Evolutionary conservation across 2,888 invertebrate genomes (phyloP).

Genomic region (Erebia palarica): DNA sequence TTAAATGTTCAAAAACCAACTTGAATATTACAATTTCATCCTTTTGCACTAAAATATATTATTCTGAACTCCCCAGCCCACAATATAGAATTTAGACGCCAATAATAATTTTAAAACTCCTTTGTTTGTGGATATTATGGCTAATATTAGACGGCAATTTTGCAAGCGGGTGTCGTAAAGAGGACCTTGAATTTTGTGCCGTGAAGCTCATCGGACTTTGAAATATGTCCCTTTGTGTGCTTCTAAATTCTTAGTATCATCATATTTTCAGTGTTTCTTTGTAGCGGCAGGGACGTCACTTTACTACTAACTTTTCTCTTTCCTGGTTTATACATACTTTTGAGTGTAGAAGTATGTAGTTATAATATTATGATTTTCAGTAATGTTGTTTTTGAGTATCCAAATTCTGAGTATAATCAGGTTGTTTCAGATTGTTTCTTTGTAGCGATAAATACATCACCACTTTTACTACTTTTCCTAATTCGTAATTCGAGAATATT

Average conservation of each 20-base stretch:
- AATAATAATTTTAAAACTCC: slow-evolving; percentile 39
- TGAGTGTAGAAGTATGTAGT: neutral
- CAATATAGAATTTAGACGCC: slow-evolving; percentile 29
- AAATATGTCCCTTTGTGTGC: slow-evolving; percentile 27
- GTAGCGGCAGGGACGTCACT: slow-evolving; percentile 3
- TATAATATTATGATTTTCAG: neutral
- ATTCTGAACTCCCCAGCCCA: slow-evolving; percentile 25
- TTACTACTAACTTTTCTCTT: neutral
- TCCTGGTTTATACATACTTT: neutral
- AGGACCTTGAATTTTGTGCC: slow-evolving; percentile 15
- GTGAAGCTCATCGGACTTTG: slow-evolving; percentile 23
- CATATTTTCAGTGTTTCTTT: slow-evolving; percentile 18
- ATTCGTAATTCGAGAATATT: too few species aligned
- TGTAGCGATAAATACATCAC: too few species aligned
- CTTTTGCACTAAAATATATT: neutral
- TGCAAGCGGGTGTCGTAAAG: slow-evolving; percentile 23
- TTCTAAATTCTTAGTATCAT: slow-evolving; percentile 7
- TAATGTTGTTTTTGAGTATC: neutral
- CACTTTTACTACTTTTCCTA: too few species aligned
- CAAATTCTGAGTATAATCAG: neutral
- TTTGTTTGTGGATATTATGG: slow-evolving; percentile 41
- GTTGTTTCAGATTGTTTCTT: too few species aligned
- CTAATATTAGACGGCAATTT: slow-evolving; percentile 26
- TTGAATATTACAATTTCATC: neutral
- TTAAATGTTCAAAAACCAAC: too few species aligned